A percentile compares a stretch with the other conserved stretches of the same genome.
Conservation (phyloP, 2,797 vertebrate genomes). For the Dermochelys coriacea region DNA sequence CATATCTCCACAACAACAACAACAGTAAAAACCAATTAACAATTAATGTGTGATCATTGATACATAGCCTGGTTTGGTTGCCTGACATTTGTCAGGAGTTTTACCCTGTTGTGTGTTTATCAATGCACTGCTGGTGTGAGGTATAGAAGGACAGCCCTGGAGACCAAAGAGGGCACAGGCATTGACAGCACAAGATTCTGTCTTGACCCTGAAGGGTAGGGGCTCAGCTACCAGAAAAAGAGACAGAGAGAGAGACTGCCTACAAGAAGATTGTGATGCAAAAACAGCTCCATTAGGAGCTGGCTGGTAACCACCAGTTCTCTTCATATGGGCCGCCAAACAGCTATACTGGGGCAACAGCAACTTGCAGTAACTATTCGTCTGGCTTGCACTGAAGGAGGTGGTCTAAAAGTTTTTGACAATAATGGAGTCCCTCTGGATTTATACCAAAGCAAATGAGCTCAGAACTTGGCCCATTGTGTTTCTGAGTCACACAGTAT, state of each 20-base stretch:
- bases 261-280: not conserved
- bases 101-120: not conserved
- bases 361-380: not conserved
- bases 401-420: not conserved
- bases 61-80: fast-evolving
- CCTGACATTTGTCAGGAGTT: not conserved
- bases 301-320: not conserved
- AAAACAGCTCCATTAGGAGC: not conserved
- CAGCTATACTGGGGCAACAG: not conserved
- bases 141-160: not conserved
- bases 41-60: not conserved
- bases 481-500: not conserved
- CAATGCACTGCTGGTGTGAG: fast-evolving
- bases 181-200: not conserved
- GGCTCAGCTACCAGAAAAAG: not conserved
- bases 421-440: not conserved
- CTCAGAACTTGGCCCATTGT: not conserved
- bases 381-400: not conserved
- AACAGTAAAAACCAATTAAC: not conserved
- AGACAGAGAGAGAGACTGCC: not conserved
- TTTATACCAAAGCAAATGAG: not conserved
- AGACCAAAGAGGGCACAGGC: fast-evolving
- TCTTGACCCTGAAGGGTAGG: not conserved
- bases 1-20: not conserved
- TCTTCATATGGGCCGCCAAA: not conserved